phyloP scores from a whole-genome alignment of 2,888 invertebrate species.

The Hoplodrina ambigua region DNA sequence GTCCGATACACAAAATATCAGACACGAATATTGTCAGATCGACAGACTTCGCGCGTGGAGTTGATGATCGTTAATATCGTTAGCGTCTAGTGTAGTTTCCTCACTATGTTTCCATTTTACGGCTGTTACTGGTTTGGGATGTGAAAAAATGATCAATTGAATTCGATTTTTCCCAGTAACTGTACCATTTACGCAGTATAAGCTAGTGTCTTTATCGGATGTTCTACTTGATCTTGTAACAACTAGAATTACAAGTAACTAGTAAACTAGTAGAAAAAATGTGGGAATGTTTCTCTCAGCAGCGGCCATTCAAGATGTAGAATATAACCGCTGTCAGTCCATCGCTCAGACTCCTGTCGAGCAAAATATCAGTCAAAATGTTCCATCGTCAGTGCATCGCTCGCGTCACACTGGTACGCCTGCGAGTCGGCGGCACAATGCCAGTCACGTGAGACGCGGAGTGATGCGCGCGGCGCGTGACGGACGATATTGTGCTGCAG shows the following conservation, averaged over 20 bases:
- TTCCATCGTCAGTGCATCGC: background rate
- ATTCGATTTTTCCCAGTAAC: no score
- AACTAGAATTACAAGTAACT: background rate
- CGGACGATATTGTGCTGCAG: conserved; percentile 32
- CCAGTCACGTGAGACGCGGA: conserved; percentile 62
- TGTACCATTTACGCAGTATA: no score
- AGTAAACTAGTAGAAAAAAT: no score
- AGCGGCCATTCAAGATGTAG: background rate
- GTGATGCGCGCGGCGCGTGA: conserved; percentile 57
- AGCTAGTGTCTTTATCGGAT: no score
- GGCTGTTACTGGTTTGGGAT: no score
- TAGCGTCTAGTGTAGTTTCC: background rate
- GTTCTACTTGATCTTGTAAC: no score
- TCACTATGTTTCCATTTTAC: background rate
- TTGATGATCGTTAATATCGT: background rate
- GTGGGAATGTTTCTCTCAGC: no score
- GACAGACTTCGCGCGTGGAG: background rate
- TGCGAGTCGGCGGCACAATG: conserved; percentile 33
- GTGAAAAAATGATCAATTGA: no score
- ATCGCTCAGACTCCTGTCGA: background rate
- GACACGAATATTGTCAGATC: no score
- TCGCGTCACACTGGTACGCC: background rate
- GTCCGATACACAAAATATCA: no score
- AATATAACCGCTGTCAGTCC: background rate
- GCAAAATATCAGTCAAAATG: conserved; percentile 9